Percentiles rank a stretch among this genome's conserved stretches.
These are phyloP conservation scores for Semotilus atromaculatus DNA, from an alignment of 2,797 vertebrate species.

Conservation along the genomic window DNA sequence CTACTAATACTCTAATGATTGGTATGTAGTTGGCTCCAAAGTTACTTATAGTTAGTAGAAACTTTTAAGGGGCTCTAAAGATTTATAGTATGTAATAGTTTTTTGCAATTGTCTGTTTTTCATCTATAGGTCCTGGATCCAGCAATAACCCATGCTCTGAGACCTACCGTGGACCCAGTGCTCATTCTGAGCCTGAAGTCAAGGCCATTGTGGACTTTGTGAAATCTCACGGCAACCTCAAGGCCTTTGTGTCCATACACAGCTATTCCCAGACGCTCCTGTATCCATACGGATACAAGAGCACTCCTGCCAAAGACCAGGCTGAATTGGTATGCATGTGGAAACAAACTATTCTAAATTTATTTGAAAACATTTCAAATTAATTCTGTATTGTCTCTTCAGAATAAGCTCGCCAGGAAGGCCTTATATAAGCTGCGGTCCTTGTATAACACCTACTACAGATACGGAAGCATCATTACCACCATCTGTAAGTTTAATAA, in stretches of 20 bases:
- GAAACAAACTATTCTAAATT: neutral
- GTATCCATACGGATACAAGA: constrained; percentile 91
- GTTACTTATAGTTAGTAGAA: neutral
- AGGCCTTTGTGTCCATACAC: constrained; percentile 94
- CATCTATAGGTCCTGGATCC: constrained; percentile 78
- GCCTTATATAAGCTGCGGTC: constrained; percentile 81
- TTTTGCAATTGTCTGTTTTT: constrained; percentile 15
- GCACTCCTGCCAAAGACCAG: constrained; percentile 62
- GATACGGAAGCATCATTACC: constrained; percentile 88
- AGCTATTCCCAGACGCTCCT: constrained; percentile 94
- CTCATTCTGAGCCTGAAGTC: constrained; percentile 91
- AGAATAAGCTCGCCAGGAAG: constrained; percentile 81
- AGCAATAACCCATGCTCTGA: constrained; percentile 84
- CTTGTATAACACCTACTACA: constrained; percentile 84
- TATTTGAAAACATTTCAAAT: neutral
- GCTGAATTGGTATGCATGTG: constrained; percentile 82
- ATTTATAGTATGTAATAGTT: neutral
- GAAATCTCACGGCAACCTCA: constrained; percentile 84
- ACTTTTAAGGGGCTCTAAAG: neutral
- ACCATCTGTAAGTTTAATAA: constrained; percentile 88
- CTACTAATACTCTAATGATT: too few species aligned
- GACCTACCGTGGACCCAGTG: constrained; percentile 80
- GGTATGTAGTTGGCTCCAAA: neutral
- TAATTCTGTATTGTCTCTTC: constrained; percentile 14
- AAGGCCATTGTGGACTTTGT: constrained; percentile 94